Evolutionary conservation across 2,113 vertebrate genomes (phyloP), one percentile per base, ranked within the genome.

Genomic region (Leptobrachium leishanense): DNA sequence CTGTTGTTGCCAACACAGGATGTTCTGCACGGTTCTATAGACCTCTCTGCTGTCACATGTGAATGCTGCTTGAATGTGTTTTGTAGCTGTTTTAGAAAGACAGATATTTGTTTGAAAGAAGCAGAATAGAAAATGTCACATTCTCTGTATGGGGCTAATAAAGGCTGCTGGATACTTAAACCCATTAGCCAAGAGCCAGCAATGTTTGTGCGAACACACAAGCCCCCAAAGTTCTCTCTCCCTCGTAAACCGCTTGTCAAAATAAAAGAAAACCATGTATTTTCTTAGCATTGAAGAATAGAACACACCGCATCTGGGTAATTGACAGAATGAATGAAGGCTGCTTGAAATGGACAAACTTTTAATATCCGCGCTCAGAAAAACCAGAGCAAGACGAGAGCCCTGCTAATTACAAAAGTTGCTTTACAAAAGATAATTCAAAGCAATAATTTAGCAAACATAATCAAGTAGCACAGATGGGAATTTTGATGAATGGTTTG

Each of bases 401-500:
- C 90, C 92, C 92, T 87, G 89, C 95, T 98, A 96, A 98, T 98
- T 98, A 96, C 92, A 95, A 96, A 97, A 96, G 94, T 98, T 97
- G 95, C 95, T 96, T 96, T 96, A 96, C 95, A 95, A 92, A 96
- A 96, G 96, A 98, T 97, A 98, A 98, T 98, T 96, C 95, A 94
- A 94, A 95, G 94, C 92, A 97, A 96, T 98, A 98, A 97, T 98
- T 98, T 97, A 95, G 95, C 95, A 95, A 97, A 96, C 95, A 97
- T 95, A 97, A 96, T 95, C 94, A 95, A 93, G 93, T 94, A 88
- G 93, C 91, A 92, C 96, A 97, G 97, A 98, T 97, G 95, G 95
- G 95, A 92, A 94, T 94, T 96, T 96, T 98, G 97, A 98, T 98
- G 96, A 97, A 99, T 97, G 96, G 96, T 97, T 98, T 94, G 96